A percentile compares a stretch with the other conserved stretches of the same genome.
Evolutionary conservation across 2,113 vertebrate species (phyloP).

Genomic region (Cyanoramphus novaezelandiae): DNA sequence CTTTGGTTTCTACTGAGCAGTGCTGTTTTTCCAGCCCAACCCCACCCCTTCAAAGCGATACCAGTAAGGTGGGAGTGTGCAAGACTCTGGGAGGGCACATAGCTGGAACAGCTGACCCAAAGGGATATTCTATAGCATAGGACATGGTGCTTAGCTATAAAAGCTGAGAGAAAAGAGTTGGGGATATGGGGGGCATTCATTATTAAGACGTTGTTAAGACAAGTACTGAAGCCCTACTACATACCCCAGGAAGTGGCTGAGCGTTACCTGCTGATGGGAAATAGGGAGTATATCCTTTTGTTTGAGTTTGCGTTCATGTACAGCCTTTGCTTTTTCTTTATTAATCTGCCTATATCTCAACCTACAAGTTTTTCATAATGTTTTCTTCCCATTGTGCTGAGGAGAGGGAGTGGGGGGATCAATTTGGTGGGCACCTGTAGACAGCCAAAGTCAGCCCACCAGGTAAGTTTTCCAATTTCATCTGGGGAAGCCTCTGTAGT

Average conservation of each 20-base stretch:
- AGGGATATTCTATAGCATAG: neutral
- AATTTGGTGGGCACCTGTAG: neutral
- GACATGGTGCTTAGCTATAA: neutral
- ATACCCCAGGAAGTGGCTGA: neutral
- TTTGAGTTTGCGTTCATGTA: neutral
- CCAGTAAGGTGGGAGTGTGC: neutral
- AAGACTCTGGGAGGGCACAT: neutral
- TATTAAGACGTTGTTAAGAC: neutral
- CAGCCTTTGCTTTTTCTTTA: neutral
- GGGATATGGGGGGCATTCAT: neutral
- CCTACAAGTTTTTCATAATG: neutral
- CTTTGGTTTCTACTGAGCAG: neutral
- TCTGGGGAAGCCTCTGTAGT: neutral
- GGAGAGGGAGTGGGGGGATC: neutral
- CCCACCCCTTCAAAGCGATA: neutral
- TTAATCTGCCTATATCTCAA: neutral
- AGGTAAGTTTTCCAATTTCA: neutral
- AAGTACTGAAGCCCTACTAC: neutral
- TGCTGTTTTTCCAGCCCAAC: neutral
- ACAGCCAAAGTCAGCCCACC: neutral
- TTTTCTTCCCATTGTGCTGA: neutral
- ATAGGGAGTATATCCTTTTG: neutral
- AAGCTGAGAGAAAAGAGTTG: neutral
- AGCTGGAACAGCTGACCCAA: neutral
- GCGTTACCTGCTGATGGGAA: neutral